Evolutionary conservation across 53 echinoderm and acorn worm species (phyloP), one percentile per base, ranked within the genome.

Genomic region (Astropecten irregularis): DNA sequence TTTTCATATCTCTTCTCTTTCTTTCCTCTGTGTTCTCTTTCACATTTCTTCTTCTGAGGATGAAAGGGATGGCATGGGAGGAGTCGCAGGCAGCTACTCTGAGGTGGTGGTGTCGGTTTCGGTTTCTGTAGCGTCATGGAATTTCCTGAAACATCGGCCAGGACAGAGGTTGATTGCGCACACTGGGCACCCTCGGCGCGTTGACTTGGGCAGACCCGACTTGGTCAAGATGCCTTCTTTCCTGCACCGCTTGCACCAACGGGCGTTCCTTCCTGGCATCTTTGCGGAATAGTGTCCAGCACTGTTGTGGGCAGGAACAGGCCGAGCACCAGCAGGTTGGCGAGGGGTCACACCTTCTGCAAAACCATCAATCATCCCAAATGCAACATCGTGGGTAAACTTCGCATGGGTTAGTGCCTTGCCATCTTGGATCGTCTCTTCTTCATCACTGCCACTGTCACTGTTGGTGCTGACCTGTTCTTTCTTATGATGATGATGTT

Each of bases 201-300:
- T 39, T 7, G 40, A 39, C 31, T 69, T 69, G 27, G 69, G 69
- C 48, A 48, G 9, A 19, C 66, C 66, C 2, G 40, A 40, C 31
- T 20, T 40, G 40, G 66, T 66, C 20, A 21, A 5, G 39, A 66
- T 11, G n/a, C 22, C 40, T 19, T 39, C 3, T 25, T 40, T 20
- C 21, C 40, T 16, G 66, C 40, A 66, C 66, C 67, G 40, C 40
- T 42, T 37, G 22, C 67, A 66, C 40, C 40, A 66, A 4, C 66
- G 19, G 2, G 66, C 40, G 11, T 40, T 15, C 66, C 11, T 38
- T 11, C 66, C 23, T 0, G 66, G 66, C 40, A 66, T 66, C 40
- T 56, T 2, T 23, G 25, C 26, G 3, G 22, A 22, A 18, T 56
- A 56, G 56, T 56, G 56, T 6, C 56, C 56, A 3, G 56, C 25